Conservation (phyloP, 2,113 vertebrate genomes). For the Tragelaphus imberbis region DNA sequence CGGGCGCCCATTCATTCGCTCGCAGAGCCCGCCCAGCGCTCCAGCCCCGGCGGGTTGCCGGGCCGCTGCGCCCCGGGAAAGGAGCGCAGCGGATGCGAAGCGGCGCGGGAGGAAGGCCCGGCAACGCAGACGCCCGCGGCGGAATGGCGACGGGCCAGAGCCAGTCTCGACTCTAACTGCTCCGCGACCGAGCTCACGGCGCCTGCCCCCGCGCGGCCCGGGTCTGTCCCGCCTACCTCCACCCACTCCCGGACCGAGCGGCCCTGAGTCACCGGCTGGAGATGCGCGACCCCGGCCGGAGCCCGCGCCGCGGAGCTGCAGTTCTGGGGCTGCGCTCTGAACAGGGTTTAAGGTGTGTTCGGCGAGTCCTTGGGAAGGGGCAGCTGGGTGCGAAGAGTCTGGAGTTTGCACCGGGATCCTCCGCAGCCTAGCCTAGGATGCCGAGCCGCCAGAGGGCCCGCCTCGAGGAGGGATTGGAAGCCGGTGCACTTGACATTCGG, state of each 20-base stretch:
- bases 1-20: conserved; percentile 61
- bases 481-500: conserved; percentile 40
- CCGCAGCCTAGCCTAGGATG: background rate
- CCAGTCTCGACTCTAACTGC: background rate
- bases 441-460: background rate
- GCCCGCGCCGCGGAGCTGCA: background rate
- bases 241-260: background rate
- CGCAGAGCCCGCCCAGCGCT: background rate
- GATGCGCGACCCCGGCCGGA: conserved; percentile 47
- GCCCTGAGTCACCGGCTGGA: conserved; percentile 48
- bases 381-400: background rate
- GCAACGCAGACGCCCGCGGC: conserved; percentile 17
- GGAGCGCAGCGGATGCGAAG: background rate
- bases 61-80: background rate
- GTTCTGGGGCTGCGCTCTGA: background rate
- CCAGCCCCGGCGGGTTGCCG: background rate
- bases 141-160: conserved; percentile 50
- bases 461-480: background rate
- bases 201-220: conserved; percentile 39
- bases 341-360: background rate
- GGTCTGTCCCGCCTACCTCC: conserved; percentile 30
- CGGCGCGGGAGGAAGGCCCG: background rate
- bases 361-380: background rate
- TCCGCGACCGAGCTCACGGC: background rate
- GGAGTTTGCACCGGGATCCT: conserved; percentile 18